Percentiles rank a stretch among this genome's conserved stretches.
Conservation (phyloP, 2,113 vertebrate genomes). For the Numenius arquata region DNA sequence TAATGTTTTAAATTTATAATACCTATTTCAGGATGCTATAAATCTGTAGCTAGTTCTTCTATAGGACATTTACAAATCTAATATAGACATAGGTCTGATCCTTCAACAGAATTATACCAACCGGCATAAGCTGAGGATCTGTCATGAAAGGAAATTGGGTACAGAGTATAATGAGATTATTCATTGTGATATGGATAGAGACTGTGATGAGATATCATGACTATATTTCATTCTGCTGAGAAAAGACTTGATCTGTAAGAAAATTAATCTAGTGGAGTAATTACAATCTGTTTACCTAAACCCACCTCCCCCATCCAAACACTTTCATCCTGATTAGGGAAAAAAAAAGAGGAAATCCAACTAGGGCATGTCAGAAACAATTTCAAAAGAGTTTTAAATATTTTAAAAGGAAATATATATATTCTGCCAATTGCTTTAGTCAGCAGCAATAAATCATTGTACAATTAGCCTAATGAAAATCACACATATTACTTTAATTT, state of each 20-base stretch:
- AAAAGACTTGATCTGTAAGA: not conserved
- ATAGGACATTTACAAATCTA: not conserved
- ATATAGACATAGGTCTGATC: not conserved
- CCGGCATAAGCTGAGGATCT: not conserved
- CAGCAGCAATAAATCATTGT: not conserved
- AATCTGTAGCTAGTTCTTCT: not conserved
- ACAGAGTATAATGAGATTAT: slow-evolving; percentile 4
- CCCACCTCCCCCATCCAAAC: not conserved
- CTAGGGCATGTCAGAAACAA: not conserved
- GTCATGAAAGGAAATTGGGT: slow-evolving; percentile 38
- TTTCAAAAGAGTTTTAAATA: not conserved
- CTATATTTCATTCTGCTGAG: slow-evolving; percentile 41
- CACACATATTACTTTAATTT: not conserved
- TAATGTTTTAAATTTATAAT: not conserved
- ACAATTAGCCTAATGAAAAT: not conserved
- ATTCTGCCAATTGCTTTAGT: not conserved
- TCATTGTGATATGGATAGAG: slow-evolving; percentile 4
- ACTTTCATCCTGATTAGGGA: not conserved
- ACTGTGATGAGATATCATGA: slow-evolving; percentile 1
- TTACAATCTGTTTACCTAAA: not conserved
- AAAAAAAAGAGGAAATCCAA: not conserved
- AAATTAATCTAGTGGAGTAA: slow-evolving; percentile 28
- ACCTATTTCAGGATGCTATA: not conserved
- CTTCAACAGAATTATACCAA: not conserved
- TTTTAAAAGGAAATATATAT: not conserved